Percentiles rank a stretch among this genome's conserved stretches.
Conservation (phyloP, 2,888 invertebrate species). For the Leptura quadrifasciata region DNA sequence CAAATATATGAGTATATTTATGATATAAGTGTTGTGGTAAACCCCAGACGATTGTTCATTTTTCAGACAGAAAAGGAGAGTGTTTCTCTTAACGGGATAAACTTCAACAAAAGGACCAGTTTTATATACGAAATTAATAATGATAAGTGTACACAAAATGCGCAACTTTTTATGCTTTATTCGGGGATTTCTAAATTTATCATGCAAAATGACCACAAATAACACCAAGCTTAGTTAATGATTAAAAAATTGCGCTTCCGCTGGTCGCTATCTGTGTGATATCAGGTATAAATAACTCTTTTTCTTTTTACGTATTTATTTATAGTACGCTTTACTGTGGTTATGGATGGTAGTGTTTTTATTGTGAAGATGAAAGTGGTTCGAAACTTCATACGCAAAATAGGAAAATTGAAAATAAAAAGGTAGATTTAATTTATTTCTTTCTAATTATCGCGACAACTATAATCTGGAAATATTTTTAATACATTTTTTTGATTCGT, state of each 20-base stretch:
- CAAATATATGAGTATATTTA: too few relatives aligned
- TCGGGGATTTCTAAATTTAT: slow-evolving; percentile 20
- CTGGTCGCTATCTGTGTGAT: neutral
- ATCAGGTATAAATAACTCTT: slow-evolving; percentile 8
- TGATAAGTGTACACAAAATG: too few relatives aligned
- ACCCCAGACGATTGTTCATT: too few relatives aligned
- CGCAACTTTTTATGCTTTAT: neutral
- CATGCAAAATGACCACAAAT: slow-evolving; percentile 32
- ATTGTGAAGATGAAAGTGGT: slow-evolving; percentile 40
- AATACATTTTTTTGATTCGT: too few relatives aligned
- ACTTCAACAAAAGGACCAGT: too few relatives aligned
- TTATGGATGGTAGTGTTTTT: neutral
- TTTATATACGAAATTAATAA: too few relatives aligned
- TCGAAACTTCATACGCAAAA: slow-evolving; percentile 45
- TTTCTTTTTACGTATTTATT: slow-evolving; percentile 1
- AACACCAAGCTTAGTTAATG: neutral
- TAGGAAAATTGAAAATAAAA: slow-evolving; percentile 43
- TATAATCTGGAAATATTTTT: too few relatives aligned
- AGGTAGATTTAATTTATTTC: slow-evolving; percentile 18
- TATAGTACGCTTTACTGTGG: neutral
- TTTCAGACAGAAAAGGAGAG: too few relatives aligned
- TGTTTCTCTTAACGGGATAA: too few relatives aligned
- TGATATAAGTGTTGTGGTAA: too few relatives aligned
- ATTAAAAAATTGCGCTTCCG: slow-evolving; percentile 34
- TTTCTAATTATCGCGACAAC: neutral